Evolutionary conservation across 2,888 invertebrate genomes (phyloP), one percentile per base, ranked within the genome.

Genomic region (Troglohyphantes excavatus): DNA sequence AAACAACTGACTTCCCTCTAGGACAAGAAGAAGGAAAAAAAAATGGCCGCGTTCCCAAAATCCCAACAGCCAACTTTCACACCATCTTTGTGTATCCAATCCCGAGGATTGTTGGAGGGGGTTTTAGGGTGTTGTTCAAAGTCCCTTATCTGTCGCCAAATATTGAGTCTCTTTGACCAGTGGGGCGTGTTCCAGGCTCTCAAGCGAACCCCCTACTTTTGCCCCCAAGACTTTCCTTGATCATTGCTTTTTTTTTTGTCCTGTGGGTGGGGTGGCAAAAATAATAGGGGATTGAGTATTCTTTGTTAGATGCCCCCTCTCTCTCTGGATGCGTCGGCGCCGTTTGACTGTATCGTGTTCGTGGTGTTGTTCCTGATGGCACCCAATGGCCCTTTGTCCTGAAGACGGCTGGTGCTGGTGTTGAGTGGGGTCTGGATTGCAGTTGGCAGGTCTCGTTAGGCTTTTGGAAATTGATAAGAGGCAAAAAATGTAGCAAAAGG

Each of bases 1-100:
- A 39, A 76, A 85, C 26, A 61, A 21, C 23, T 21, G 23, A n/a
- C 63, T 83, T 26, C 33, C 85, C 75, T n/a, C n/a, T n/a, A n/a
- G n/a, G n/a, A n/a, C 53, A 0, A 46, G 13, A 21, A 53, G 67
- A 33, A 17, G 68, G 46, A 83, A 39, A 78, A 72, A 78, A 78
- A 11, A 65, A 11, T 26, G 23, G 23, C 63, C 65, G 17, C 67
- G 26, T 73, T 67, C 67, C 59, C 29, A 68, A 67, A 85, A 85
- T 85, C 85, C 85, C 85, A 53, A 76, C 68, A 67, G 84, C 84
- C 84, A 84, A 84, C 84, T 84, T 85, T 85, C 85, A 85, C 85
- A 67, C 76, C 59, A 39, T 85, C 85, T 59, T 68, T 76, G 84
- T 75, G 76, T 67, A 59, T 70, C 65, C 67, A 76, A 76, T 76